A percentile compares a stretch with the other conserved stretches of the same genome.
Evolutionary conservation across 2,113 vertebrate species (phyloP).

Genomic region (Balaenoptera acutorostrata): DNA sequence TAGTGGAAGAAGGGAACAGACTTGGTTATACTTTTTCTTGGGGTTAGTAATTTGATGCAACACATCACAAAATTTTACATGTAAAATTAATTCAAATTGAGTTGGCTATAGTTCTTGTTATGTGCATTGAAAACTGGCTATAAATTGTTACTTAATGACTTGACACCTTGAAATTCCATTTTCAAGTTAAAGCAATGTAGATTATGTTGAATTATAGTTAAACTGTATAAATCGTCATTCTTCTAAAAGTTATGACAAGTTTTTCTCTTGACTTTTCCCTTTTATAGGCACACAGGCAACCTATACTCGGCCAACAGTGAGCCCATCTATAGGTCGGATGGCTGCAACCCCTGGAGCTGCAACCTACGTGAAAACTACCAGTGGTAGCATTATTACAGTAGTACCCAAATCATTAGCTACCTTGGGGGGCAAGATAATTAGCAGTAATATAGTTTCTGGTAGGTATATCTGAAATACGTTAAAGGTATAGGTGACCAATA

Average conservation of each 20-base stretch:
- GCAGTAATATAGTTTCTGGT: constrained; percentile 97
- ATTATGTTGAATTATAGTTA: constrained; percentile 26
- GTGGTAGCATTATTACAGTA: constrained; percentile 98
- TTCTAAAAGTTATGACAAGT: constrained; percentile 37
- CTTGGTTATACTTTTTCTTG: constrained; percentile 28
- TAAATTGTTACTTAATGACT: constrained; percentile 53
- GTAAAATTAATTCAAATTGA: constrained; percentile 55
- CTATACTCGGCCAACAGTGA: constrained; percentile 90
- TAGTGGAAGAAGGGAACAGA: constrained; percentile 14
- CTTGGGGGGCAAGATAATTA: constrained; percentile 96
- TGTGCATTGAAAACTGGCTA: constrained; percentile 43
- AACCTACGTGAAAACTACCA: constrained; percentile 97
- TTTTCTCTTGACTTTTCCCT: constrained; percentile 52
- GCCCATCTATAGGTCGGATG: constrained; percentile 89
- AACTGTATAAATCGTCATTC: constrained; percentile 26
- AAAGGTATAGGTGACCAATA: background rate
- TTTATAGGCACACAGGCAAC: constrained; percentile 88
- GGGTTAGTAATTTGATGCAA: constrained; percentile 52
- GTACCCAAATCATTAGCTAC: constrained; percentile 97
- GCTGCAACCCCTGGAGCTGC: constrained; percentile 89
- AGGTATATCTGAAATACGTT: constrained; percentile 66
- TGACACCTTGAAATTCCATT: constrained; percentile 54
- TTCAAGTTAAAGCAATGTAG: constrained; percentile 40
- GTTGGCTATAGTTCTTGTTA: constrained; percentile 34
- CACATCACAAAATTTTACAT: constrained; percentile 55